Percentiles rank a stretch among this genome's conserved stretches.
Evolutionary conservation across 2,113 vertebrate genomes (phyloP).

Genomic region (Anseranas semipalmata): DNA sequence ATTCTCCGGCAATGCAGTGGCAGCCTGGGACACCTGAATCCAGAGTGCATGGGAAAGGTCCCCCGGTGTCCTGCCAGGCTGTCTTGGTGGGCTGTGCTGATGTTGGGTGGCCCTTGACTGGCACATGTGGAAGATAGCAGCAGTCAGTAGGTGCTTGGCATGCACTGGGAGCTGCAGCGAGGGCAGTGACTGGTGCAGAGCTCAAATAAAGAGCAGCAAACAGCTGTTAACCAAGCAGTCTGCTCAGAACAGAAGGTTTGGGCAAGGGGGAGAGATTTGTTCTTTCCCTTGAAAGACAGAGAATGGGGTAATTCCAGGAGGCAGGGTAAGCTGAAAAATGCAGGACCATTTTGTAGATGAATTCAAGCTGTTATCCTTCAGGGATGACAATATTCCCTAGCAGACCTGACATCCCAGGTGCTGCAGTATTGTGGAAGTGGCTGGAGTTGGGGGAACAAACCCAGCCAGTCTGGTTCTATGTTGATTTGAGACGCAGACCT

Average conservation of each 20-base stretch:
- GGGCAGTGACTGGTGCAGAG: not conserved
- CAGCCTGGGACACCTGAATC: not conserved
- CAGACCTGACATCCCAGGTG: not conserved
- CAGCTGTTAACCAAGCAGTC: not conserved
- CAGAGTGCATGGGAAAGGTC: no score
- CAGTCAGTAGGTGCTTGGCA: not conserved
- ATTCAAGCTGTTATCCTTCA: not conserved
- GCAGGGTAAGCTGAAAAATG: not conserved
- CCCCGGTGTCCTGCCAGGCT: not conserved
- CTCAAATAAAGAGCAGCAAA: not conserved
- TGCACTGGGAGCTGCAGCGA: not conserved
- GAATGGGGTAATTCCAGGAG: not conserved
- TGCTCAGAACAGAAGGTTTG: not conserved
- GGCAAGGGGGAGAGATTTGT: not conserved
- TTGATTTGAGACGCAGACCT: not conserved
- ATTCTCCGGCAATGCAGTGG: not conserved
- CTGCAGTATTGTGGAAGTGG: rapidly evolving
- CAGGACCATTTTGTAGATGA: not conserved
- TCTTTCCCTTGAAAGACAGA: not conserved
- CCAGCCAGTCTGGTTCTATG: rapidly evolving
- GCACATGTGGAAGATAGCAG: not conserved
- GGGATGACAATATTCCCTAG: no score
- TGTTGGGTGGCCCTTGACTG: not conserved
- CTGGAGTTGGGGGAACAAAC: rapidly evolving
- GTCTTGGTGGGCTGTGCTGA: no score